These are phyloP conservation scores for Lamellibrachia columna DNA, from an alignment of 2,888 invertebrate genomes.

Conservation along the genomic window DNA sequence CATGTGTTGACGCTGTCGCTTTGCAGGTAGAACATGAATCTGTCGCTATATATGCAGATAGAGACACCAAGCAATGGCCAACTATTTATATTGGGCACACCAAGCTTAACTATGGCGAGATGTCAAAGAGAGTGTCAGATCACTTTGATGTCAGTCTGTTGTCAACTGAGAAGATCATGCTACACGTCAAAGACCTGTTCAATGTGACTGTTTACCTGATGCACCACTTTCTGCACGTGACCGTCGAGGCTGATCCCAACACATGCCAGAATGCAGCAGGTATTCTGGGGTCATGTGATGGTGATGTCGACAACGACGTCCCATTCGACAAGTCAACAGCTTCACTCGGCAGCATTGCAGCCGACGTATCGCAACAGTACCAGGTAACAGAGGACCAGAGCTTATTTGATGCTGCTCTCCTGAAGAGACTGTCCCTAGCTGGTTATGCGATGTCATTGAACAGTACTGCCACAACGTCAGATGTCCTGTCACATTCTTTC, in stretches of 20 bases:
- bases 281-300: slow-evolving; percentile 42
- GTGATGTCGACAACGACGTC: slow-evolving; percentile 34
- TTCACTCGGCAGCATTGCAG: not conserved
- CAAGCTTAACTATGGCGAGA: not conserved
- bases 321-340: slow-evolving; percentile 36
- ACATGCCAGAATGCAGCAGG: slow-evolving; percentile 42
- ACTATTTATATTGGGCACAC: not conserved
- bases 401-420: not conserved
- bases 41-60: slow-evolving; percentile 10
- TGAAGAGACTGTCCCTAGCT: slow-evolving; percentile 29
- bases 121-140: not conserved
- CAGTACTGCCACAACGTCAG: slow-evolving; percentile 42
- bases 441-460: slow-evolving; percentile 50
- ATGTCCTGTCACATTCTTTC: slow-evolving; percentile 30
- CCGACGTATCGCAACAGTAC: not conserved
- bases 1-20: slow-evolving; percentile 47
- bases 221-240: slow-evolving; percentile 1
- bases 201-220: not conserved
- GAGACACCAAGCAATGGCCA: not conserved
- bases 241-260: slow-evolving; percentile 27
- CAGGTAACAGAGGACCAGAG: not conserved
- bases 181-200: not conserved
- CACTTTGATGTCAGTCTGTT: not conserved
- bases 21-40: slow-evolving; percentile 21
- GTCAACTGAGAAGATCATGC: not conserved